Evolutionary conservation across 2,113 vertebrate genomes (phyloP).

Genomic region (Malurus cyaneus): DNA sequence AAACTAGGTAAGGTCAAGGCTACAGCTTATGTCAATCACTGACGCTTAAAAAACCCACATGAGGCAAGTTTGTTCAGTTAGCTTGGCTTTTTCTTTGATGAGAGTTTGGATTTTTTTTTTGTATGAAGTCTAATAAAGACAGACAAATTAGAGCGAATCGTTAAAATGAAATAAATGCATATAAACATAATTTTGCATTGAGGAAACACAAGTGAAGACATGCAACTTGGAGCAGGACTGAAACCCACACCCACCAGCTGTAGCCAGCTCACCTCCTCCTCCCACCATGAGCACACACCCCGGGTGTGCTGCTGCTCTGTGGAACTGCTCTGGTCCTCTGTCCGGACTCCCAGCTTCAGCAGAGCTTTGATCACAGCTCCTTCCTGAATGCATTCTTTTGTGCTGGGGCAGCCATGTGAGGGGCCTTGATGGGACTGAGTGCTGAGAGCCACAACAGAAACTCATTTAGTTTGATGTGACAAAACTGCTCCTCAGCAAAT

Average conservation of each 20-base stretch:
- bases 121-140: not conserved
- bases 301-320: constrained; percentile 28
- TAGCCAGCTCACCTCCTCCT: constrained; percentile 39
- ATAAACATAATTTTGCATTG: constrained; percentile 6
- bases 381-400: constrained; percentile 19
- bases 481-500: constrained; percentile 33
- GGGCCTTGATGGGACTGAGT: constrained; percentile 35
- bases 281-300: not conserved
- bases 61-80: not conserved
- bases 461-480: constrained; percentile 48
- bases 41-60: not conserved
- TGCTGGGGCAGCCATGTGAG: constrained; percentile 32
- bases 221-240: not conserved
- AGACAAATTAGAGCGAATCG: not conserved
- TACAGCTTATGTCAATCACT: not conserved
- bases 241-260: constrained; percentile 14
- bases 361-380: constrained; percentile 17
- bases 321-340: not conserved
- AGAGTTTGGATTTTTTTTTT: not conserved
- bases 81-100: constrained; percentile 12
- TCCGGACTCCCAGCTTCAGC: not conserved
- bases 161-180: not conserved
- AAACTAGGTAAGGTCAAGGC: not conserved
- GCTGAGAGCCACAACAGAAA: constrained; percentile 59
- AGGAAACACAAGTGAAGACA: not conserved